phyloP scores from a whole-genome alignment of 2,797 vertebrate genomes.

The Rhinella marina region DNA sequence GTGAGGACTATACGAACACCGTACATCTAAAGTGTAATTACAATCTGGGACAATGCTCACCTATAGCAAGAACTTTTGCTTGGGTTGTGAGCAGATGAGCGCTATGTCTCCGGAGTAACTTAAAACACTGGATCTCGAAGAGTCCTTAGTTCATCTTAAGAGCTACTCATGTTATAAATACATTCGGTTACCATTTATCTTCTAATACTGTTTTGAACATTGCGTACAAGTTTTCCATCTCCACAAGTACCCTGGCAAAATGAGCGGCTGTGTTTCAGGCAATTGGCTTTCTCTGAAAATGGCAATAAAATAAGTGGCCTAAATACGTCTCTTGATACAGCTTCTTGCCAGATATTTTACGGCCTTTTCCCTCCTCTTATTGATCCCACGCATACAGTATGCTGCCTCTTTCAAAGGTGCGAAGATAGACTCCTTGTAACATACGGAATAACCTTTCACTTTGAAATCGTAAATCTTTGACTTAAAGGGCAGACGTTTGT shows the following conservation, averaged over 20 bases:
- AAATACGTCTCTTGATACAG: conserved; percentile 14
- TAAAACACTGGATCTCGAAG: not conserved
- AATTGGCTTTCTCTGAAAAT: conserved; percentile 45
- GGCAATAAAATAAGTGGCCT: conserved; percentile 37
- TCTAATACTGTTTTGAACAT: not conserved
- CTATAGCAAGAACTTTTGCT: not conserved
- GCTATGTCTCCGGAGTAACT: no score
- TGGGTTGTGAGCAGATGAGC: not conserved
- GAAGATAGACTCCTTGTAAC: not conserved
- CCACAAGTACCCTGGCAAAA: conserved; percentile 17
- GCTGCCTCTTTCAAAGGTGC: conserved; percentile 1
- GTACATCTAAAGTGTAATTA: no score
- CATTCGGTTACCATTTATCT: not conserved
- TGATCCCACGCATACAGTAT: not conserved
- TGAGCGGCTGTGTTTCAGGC: conserved; percentile 13
- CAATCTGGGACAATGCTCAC: not conserved
- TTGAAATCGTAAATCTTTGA: conserved; percentile 15
- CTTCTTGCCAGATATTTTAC: conserved; percentile 19
- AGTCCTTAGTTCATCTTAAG: not conserved
- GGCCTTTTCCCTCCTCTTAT: conserved; percentile 31
- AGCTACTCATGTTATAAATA: not conserved
- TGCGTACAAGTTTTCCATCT: conserved; percentile 8
- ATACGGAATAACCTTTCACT: not conserved
- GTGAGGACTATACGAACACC: not conserved
- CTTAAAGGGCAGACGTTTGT: not conserved